phyloP scores from a whole-genome alignment of 2,113 vertebrate genomes.

The Connochaetes taurinus region DNA sequence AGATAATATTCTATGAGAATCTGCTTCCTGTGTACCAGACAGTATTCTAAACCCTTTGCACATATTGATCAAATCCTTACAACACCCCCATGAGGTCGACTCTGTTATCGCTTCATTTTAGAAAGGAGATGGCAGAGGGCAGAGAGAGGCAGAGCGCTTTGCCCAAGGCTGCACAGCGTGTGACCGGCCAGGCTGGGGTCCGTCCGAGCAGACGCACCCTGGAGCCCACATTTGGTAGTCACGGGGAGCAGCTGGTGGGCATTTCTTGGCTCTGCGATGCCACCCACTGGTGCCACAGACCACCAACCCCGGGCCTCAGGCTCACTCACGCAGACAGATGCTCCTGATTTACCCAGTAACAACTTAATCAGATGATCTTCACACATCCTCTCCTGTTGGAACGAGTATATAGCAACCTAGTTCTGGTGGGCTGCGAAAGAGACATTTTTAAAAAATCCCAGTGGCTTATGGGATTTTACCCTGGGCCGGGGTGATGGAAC shows the following conservation, averaged over 20 bases:
- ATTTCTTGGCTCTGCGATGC: not conserved
- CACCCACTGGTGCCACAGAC: not conserved
- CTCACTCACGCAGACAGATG: not conserved
- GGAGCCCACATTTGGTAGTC: too few relatives aligned
- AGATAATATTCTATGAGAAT: too few relatives aligned
- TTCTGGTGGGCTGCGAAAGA: not conserved
- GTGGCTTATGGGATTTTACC: not conserved
- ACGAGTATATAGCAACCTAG: not conserved
- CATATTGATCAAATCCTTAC: not conserved
- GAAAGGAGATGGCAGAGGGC: not conserved
- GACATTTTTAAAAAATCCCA: not conserved
- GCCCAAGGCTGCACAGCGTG: not conserved
- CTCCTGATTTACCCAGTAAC: not conserved
- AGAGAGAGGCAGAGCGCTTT: not conserved
- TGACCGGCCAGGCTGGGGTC: not conserved
- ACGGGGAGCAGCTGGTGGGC: too few relatives aligned
- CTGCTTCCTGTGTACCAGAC: not conserved
- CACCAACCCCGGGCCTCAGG: rapidly evolving
- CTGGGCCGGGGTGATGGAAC: not conserved
- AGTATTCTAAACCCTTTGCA: not conserved
- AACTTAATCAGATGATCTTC: not conserved
- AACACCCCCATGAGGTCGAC: not conserved
- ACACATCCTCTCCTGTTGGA: not conserved
- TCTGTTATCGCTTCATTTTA: not conserved
- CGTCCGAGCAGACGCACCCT: too few relatives aligned